These are phyloP conservation scores for Drosophila pseudotakahashii DNA, from an alignment of 2,888 invertebrate genomes.

Conservation along the genomic window DNA sequence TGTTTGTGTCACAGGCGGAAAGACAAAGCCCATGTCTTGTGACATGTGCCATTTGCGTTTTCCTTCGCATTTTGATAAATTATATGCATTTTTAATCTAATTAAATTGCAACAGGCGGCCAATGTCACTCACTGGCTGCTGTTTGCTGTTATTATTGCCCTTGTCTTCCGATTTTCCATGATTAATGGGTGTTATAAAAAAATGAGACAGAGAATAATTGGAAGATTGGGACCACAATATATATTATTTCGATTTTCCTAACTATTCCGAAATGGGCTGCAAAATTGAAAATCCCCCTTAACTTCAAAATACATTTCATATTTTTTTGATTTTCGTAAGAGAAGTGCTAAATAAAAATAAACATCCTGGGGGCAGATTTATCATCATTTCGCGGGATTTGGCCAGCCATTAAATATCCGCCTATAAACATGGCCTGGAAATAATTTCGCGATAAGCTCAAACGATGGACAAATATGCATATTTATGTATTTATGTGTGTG, in stretches of 20 bases:
- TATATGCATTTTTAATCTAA: constrained; percentile 73
- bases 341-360: not conserved
- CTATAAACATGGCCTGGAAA: constrained; percentile 33
- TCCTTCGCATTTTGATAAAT: constrained; percentile 57
- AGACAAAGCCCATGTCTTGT: constrained; percentile 57
- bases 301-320: not conserved
- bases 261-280: too few species aligned
- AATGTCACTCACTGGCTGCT: constrained; percentile 47
- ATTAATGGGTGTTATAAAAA: not conserved
- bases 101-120: constrained; percentile 51
- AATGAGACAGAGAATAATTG: too few species aligned
- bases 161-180: constrained; percentile 27
- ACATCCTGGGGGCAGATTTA: constrained; percentile 17
- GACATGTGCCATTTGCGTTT: constrained; percentile 37
- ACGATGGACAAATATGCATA: constrained; percentile 30
- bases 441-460: constrained; percentile 34
- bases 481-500: constrained; percentile 14
- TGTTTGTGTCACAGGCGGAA: constrained; percentile 45
- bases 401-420: constrained; percentile 34
- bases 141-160: constrained; percentile 6
- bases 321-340: not conserved
- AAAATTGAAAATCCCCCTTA: too few species aligned
- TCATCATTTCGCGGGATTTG: constrained; percentile 30
- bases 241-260: too few species aligned
- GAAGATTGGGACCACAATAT: not conserved